A percentile compares a stretch with the other conserved stretches of the same genome.
These are phyloP conservation scores for Pelochelys cantorii DNA, from an alignment of 2,797 vertebrate genomes.

Conservation along the genomic window DNA sequence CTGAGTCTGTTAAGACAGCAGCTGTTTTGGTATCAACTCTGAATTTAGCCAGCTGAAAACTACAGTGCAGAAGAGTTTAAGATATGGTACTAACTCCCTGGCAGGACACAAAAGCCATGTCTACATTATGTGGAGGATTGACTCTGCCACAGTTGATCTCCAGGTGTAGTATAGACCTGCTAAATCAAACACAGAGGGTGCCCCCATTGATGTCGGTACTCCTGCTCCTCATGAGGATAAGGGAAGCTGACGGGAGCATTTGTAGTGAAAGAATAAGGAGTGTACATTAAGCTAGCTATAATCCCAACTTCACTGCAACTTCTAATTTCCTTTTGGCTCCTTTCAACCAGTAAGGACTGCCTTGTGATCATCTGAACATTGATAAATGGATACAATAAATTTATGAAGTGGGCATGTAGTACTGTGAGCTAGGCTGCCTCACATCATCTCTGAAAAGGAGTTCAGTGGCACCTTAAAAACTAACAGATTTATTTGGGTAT, in stretches of 20 bases:
- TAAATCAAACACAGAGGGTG: no score
- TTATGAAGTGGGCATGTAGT: not conserved
- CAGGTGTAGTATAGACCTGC: no score
- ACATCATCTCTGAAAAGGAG: not conserved
- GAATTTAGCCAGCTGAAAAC: not conserved
- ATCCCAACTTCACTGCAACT: no score
- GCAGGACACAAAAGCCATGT: no score
- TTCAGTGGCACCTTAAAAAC: no score
- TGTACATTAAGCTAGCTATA: not conserved
- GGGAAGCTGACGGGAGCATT: no score
- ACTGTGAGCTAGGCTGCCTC: not conserved
- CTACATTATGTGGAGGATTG: no score
- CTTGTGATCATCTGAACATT: not conserved
- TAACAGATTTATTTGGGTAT: no score
- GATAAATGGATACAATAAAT: not conserved
- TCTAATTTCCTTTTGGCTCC: not conserved
- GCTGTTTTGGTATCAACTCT: not conserved
- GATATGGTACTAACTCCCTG: not conserved
- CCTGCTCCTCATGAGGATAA: no score
- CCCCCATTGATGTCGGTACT: no score
- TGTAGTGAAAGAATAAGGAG: not conserved
- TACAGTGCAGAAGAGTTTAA: accelerated
- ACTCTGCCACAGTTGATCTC: no score
- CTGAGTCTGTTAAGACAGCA: not conserved
- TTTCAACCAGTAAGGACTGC: not conserved